Evolutionary conservation across 2,113 vertebrate genomes (phyloP).

Genomic region (Thamnaconus septentrionalis): DNA sequence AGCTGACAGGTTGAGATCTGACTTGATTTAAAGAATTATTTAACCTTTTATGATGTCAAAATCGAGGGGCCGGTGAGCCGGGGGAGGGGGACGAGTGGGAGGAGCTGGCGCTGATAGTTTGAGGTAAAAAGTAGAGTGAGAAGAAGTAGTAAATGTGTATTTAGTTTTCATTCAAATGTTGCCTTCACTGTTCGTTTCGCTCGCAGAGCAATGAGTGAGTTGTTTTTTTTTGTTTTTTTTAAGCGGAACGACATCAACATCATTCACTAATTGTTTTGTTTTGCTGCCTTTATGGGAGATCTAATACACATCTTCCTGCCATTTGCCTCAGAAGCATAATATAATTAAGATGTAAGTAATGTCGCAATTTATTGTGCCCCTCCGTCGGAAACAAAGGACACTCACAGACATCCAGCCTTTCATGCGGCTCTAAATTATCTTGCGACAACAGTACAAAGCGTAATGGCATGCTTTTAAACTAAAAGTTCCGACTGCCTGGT

Average conservation of each 20-base stretch:
- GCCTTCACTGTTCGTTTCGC: conserved; percentile 30
- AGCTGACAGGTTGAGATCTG: conserved; percentile 70
- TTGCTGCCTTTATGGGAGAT: conserved; percentile 46
- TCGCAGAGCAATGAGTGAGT: conserved; percentile 1
- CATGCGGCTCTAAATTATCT: conserved; percentile 13
- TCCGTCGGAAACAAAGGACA: conserved; percentile 28
- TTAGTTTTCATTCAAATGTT: conserved; percentile 45
- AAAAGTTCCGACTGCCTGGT: conserved; percentile 23
- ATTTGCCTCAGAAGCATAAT: conserved; percentile 46
- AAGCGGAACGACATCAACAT: conserved; percentile 20
- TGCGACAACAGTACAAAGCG: conserved; percentile 24
- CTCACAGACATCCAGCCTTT: conserved; percentile 29
- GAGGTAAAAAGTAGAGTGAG: conserved; percentile 39
- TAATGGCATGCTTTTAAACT: conserved; percentile 44
- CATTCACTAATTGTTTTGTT: conserved; percentile 34
- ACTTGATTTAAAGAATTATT: conserved; percentile 76
- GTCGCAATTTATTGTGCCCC: conserved; percentile 32
- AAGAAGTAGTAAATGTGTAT: not conserved
- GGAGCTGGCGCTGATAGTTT: conserved; percentile 33
- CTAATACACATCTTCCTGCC: conserved; percentile 35
- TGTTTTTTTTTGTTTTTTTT: conserved; percentile 26
- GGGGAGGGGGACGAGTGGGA: too few species aligned
- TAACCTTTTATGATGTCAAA: conserved; percentile 77
- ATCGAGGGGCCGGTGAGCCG: conserved; percentile 31
- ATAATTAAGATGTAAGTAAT: conserved; percentile 48